Evolutionary conservation across 2,797 vertebrate genomes (phyloP), one percentile per base, ranked within the genome.

Genomic region (Hippoglossus hippoglossus): DNA sequence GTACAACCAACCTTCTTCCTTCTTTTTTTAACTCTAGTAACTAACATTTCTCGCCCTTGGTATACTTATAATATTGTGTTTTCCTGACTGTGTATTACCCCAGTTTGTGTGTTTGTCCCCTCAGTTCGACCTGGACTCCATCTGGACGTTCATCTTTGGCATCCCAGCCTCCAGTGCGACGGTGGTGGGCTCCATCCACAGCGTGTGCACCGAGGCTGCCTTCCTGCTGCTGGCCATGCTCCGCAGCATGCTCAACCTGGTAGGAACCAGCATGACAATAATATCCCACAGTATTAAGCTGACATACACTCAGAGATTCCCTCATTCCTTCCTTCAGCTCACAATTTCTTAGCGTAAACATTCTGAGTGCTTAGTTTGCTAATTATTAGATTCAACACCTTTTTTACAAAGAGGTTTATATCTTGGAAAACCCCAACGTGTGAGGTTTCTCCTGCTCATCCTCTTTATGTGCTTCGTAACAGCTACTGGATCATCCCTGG

Each of bases 141-240:
- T 99, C 87, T 99, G 98, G 98, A 96, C 96, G 0, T 99, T 98
- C 83, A 99, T 99, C 92, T 99, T 99, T 24, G 98, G 98, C n/a
- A 95, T 99, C 53, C 97, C 98, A 2, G 97, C 97, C 44, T 99
- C 97, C 71, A 97, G 97, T 22, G 96, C 96, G 12, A 94, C 97
- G 0, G 94, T 98, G 66, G 95, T 98, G 63, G 94, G 96, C 60
- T 97, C 97, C 75, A 94, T 99, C 81, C 97, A 98, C 87, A 97
- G 90, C 0, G 95, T 99, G 67, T 99, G 96, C 87, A 97, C 97
- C 1, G 98, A 99, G 90, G 96, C 98, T 3, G 96, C 97, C 28
- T 97, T 99, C 90, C 91, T 99, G 55, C 90, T 99, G 50, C 70
- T 99, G 85, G 97, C 96, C 74, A 99, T 99, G 98, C 95, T 99